A percentile compares a stretch with the other conserved stretches of the same genome.
These are phyloP conservation scores for Pomacea canaliculata DNA, from an alignment of 2,888 invertebrate species.

Conservation along the genomic window DNA sequence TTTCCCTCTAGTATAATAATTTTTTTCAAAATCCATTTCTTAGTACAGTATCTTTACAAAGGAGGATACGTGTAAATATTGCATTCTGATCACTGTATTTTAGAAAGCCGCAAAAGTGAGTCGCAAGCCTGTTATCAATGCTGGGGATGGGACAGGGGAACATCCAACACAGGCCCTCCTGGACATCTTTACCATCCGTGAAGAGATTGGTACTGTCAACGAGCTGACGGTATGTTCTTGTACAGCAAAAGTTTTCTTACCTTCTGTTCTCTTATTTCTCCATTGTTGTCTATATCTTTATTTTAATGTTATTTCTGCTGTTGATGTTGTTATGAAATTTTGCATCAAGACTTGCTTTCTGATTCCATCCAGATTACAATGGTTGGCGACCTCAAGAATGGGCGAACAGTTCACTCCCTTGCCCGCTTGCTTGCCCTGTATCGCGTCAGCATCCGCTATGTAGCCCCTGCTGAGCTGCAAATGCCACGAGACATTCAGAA, in stretches of 20 bases:
- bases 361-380: conserved; percentile 80
- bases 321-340: too few species aligned
- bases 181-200: conserved; percentile 97
- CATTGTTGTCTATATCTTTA: too few species aligned
- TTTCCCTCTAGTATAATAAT: too few species aligned
- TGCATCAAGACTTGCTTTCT: too few species aligned
- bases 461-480: conserved; percentile 85
- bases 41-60: too few species aligned
- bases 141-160: conserved; percentile 86
- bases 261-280: too few species aligned
- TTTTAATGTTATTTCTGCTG: too few species aligned
- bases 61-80: too few species aligned
- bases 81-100: conserved; percentile 31
- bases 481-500: conserved; percentile 92
- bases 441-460: conserved; percentile 91
- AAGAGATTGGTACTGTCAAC: conserved; percentile 99
- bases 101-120: conserved; percentile 86
- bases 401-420: conserved; percentile 97
- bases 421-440: conserved; percentile 94
- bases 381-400: conserved; percentile 98
- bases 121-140: conserved; percentile 96
- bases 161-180: conserved; percentile 94
- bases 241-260: background rate
- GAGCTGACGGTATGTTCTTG: conserved; percentile 79
- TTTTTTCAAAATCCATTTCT: too few species aligned